phyloP scores from a whole-genome alignment of 2,797 vertebrate genomes.

The Emys orbicularis region DNA sequence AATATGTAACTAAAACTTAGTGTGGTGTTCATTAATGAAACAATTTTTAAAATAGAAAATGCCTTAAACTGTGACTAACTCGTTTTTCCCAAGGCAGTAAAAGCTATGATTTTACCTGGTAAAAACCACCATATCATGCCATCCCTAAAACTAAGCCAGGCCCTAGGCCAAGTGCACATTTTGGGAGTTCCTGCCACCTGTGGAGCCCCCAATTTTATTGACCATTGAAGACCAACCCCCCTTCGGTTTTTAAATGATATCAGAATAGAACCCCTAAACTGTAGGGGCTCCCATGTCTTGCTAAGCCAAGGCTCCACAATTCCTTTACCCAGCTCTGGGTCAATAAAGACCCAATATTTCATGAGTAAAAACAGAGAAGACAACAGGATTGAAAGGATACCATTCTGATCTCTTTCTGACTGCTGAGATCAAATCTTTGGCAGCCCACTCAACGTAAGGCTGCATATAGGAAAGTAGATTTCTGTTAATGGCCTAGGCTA shows the following conservation, averaged over 20 bases:
- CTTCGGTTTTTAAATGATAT: not conserved
- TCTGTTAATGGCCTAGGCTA: not conserved
- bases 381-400: not conserved
- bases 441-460: not conserved
- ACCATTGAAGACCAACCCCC: not conserved
- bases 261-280: not conserved
- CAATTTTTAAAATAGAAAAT: too few species aligned
- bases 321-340: not conserved
- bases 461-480: not conserved
- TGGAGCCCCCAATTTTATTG: not conserved
- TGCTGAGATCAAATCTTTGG: too few species aligned
- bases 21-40: too few species aligned
- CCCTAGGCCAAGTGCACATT: too few species aligned
- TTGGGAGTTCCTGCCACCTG: not conserved
- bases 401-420: not conserved
- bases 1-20: too few species aligned
- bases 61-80: too few species aligned
- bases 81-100: too few species aligned
- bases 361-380: not conserved
- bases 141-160: too few species aligned
- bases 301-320: not conserved
- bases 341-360: not conserved
- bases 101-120: too few species aligned
- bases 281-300: not conserved
- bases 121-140: too few species aligned